Conservation (phyloP, 2,888 invertebrate species). For the Tholera decimalis region DNA sequence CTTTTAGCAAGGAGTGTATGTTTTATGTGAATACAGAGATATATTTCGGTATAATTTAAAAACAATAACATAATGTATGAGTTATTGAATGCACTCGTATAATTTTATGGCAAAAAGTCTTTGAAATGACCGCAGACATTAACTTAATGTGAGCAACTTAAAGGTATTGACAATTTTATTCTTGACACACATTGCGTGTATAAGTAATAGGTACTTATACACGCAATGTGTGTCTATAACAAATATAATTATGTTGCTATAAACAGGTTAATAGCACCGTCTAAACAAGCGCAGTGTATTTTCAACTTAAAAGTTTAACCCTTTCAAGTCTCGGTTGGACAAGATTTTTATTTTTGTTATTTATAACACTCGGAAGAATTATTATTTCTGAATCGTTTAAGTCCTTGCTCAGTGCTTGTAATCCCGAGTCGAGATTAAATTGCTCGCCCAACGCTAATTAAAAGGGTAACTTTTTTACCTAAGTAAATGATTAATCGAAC, state of each 20-base stretch:
- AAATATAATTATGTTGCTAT: slow-evolving; percentile 29
- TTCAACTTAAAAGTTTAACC: slow-evolving; percentile 69
- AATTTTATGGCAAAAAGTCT: slow-evolving; percentile 64
- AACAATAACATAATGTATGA: slow-evolving; percentile 68
- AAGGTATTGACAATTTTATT: slow-evolving; percentile 55
- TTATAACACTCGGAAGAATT: slow-evolving; percentile 90
- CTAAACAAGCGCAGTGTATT: slow-evolving; percentile 65
- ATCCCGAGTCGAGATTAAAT: slow-evolving; percentile 88
- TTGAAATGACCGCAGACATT: slow-evolving; percentile 67
- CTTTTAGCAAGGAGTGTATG: slow-evolving; percentile 68
- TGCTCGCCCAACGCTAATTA: slow-evolving; percentile 87
- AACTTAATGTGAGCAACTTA: slow-evolving; percentile 59
- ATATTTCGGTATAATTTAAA: slow-evolving; percentile 71
- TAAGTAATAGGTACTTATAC: too few species aligned
- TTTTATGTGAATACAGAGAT: slow-evolving; percentile 61
- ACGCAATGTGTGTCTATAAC: slow-evolving; percentile 25
- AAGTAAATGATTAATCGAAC: slow-evolving; percentile 84
- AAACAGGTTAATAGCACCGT: slow-evolving; percentile 30
- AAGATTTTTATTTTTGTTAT: slow-evolving; percentile 87
- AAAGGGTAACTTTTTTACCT: slow-evolving; percentile 86
- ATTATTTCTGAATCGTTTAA: slow-evolving; percentile 91
- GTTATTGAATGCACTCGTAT: slow-evolving; percentile 52
- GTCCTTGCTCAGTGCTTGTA: slow-evolving; percentile 89
- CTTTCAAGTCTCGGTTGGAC: slow-evolving; percentile 72
- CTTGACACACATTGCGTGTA: slow-evolving; percentile 39